Conservation (phyloP, 2,888 invertebrate genomes). For the Heliconius sara region DNA sequence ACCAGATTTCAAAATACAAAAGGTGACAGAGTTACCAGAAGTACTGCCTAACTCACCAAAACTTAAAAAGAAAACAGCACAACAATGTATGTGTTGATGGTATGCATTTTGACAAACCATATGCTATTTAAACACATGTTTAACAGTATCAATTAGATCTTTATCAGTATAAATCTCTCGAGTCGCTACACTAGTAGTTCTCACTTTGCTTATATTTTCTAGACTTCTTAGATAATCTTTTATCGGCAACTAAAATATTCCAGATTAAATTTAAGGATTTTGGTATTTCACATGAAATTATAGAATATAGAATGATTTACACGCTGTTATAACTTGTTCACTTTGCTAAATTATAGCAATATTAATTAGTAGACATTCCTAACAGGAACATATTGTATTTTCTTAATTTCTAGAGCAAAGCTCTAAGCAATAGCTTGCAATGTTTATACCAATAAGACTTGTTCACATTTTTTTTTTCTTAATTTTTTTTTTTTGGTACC, state of each 20-base stretch:
- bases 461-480: too few relatives aligned
- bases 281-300: background rate
- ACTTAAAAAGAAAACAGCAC: constrained; percentile 64
- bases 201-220: constrained; percentile 15
- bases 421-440: background rate
- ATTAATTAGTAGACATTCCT: constrained; percentile 16
- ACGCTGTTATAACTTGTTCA: too few relatives aligned
- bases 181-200: constrained; percentile 8
- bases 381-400: constrained; percentile 9
- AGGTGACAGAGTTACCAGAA: constrained; percentile 85
- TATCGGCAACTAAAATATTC: background rate
- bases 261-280: background rate
- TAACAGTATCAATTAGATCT: background rate
- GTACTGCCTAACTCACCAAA: constrained; percentile 84
- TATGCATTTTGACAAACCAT: constrained; percentile 32
- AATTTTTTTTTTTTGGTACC: background rate
- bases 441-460: background rate
- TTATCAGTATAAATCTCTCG: constrained; percentile 14
- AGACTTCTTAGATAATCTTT: constrained; percentile 5
- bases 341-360: background rate
- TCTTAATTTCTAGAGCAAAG: background rate
- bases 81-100: constrained; percentile 55
- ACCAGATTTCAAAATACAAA: constrained; percentile 87
- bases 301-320: background rate
- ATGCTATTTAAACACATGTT: background rate